A percentile compares a stretch with the other conserved stretches of the same genome.
phyloP scores from a whole-genome alignment of 2,888 invertebrate genomes.

The Thecocarcelia acutangulata region DNA sequence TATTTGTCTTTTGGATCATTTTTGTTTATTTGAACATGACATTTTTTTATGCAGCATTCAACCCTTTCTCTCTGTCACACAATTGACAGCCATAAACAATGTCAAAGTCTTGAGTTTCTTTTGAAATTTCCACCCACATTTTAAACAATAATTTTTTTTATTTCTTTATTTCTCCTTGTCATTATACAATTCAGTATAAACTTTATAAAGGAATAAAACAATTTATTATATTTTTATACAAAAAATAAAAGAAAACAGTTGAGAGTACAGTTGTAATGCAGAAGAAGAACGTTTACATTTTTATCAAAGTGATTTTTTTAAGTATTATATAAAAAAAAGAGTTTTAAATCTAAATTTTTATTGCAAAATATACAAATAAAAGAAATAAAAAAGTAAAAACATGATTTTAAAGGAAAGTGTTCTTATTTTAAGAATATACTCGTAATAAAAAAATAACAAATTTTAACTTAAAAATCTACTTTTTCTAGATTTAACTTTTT shows the following conservation, averaged over 20 bases:
- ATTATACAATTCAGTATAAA: conserved; percentile 10
- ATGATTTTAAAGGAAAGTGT: too few species aligned
- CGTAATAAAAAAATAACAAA: too few species aligned
- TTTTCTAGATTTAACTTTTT: too few species aligned
- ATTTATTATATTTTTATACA: conserved; percentile 5
- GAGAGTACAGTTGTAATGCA: conserved; percentile 11
- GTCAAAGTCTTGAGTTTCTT: conserved; percentile 55
- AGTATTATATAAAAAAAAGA: too few species aligned
- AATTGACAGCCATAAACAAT: conserved; percentile 51
- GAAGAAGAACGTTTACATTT: too few species aligned
- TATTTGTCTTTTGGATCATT: neutral
- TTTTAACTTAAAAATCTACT: too few species aligned
- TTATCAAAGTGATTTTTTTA: too few species aligned
- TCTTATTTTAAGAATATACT: too few species aligned
- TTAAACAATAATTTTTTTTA: conserved; percentile 30
- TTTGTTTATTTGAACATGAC: conserved; percentile 10
- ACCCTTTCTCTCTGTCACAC: conserved; percentile 30
- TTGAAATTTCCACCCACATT: conserved; percentile 56
- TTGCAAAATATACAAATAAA: too few species aligned
- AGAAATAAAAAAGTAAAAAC: too few species aligned
- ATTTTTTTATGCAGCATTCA: conserved; percentile 32
- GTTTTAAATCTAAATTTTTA: too few species aligned
- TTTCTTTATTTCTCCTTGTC: conserved; percentile 12
- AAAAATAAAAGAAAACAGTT: neutral
- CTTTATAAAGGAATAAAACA: conserved; percentile 18